Evolutionary conservation across 2,113 vertebrate genomes (phyloP).

Genomic region (Cheilinus undulatus): DNA sequence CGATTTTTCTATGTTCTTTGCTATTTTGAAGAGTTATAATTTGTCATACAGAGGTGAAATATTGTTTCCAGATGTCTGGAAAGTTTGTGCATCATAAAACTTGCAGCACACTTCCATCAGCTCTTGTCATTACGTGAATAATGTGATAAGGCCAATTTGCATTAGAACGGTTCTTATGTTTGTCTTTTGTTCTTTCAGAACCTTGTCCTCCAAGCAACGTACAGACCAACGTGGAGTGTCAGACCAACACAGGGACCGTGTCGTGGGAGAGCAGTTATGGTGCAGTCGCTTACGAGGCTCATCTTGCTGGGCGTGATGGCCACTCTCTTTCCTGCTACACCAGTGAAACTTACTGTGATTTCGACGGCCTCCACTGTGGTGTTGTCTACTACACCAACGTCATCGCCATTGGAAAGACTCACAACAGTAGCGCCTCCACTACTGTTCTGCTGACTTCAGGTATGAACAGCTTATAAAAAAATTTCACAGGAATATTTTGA

Average conservation of each 20-base stretch:
- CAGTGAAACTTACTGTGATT: slow-evolving; percentile 66
- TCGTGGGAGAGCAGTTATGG: slow-evolving; percentile 78
- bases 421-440: slow-evolving; percentile 73
- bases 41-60: no score
- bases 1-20: no score
- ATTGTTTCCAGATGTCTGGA: no score
- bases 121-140: no score
- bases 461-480: slow-evolving; percentile 38
- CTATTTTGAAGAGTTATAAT: no score
- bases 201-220: slow-evolving; percentile 79
- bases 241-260: slow-evolving; percentile 38
- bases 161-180: background rate
- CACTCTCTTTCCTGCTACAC: slow-evolving; percentile 72
- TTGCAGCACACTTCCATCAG: no score
- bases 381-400: slow-evolving; percentile 67
- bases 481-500: no score
- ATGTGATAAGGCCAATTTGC: no score
- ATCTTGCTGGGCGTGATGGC: slow-evolving; percentile 66
- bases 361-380: slow-evolving; percentile 80
- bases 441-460: slow-evolving; percentile 71
- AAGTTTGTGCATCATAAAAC: no score
- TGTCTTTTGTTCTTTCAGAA: slow-evolving; percentile 65
- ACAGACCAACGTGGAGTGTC: slow-evolving; percentile 46
- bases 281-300: slow-evolving; percentile 67
- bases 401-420: slow-evolving; percentile 58